These are phyloP conservation scores for Lepus oiostolus DNA, from an alignment of 2,797 vertebrate species.

Conservation along the genomic window DNA sequence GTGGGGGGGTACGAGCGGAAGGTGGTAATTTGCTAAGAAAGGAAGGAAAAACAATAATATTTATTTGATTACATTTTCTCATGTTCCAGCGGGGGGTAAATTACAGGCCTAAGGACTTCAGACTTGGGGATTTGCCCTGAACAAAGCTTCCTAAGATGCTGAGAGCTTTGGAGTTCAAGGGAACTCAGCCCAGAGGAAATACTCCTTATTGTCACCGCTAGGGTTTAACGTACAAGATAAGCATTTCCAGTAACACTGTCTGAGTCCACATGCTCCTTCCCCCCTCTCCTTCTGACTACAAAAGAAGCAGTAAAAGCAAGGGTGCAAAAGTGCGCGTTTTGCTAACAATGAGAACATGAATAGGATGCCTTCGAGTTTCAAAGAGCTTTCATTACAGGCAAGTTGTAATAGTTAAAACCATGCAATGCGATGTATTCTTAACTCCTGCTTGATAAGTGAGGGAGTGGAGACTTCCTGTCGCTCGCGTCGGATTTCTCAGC, in stretches of 20 bases:
- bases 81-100: slow-evolving; percentile 73
- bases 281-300: not conserved
- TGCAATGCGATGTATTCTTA: not conserved
- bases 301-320: not conserved
- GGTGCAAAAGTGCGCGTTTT: not conserved
- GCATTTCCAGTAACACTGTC: not conserved
- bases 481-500: not conserved
- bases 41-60: slow-evolving; percentile 78
- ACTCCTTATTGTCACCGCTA: not conserved
- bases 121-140: slow-evolving; percentile 39
- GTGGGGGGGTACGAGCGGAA: slow-evolving; percentile 47
- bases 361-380: not conserved
- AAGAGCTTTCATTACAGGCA: not conserved
- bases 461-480: not conserved
- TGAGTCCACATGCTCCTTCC: not conserved
- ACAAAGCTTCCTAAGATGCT: slow-evolving; percentile 52
- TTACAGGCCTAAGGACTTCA: slow-evolving; percentile 74
- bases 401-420: not conserved
- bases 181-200: not conserved
- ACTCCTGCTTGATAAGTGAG: not conserved
- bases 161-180: slow-evolving; percentile 55
- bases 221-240: not conserved
- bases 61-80: slow-evolving; percentile 81
- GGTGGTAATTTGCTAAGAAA: slow-evolving; percentile 81
- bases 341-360: not conserved